phyloP scores from a whole-genome alignment of 2,888 invertebrate genomes.

The Macaria liturata region DNA sequence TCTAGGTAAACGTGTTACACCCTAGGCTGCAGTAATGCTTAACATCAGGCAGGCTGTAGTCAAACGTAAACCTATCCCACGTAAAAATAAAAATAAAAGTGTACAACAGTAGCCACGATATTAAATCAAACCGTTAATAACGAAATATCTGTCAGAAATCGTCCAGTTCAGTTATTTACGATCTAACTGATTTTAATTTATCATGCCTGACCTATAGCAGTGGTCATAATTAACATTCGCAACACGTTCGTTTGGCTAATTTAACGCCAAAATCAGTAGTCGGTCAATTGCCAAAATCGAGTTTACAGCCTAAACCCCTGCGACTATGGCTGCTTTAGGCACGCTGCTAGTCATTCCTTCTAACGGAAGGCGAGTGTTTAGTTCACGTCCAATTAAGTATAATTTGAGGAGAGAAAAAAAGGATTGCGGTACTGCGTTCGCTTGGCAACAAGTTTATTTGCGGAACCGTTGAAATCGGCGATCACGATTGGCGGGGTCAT shows the following conservation, averaged over 20 bases:
- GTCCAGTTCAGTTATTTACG: background rate
- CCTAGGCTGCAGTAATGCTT: too few species aligned
- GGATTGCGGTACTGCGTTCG: conserved; percentile 9
- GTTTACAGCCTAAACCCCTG: conserved; percentile 18
- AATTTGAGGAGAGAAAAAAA: conserved; percentile 10
- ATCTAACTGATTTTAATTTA: background rate
- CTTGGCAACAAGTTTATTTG: conserved; percentile 22
- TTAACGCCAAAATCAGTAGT: conserved; percentile 17
- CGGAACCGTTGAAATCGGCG: conserved; percentile 24
- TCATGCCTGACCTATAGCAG: conserved; percentile 10
- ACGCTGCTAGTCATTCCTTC: conserved; percentile 21
- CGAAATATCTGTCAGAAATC: too few species aligned
- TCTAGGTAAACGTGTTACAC: too few species aligned
- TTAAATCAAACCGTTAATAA: too few species aligned
- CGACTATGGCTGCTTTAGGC: conserved; percentile 18
- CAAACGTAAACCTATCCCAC: too few species aligned
- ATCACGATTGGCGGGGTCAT: conserved; percentile 25
- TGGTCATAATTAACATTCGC: conserved; percentile 4
- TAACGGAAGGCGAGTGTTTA: conserved; percentile 26
- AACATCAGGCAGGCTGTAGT: too few species aligned
- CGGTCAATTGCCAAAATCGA: conserved; percentile 12
- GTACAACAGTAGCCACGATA: too few species aligned
- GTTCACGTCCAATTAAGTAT: conserved; percentile 26
- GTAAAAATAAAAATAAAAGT: too few species aligned
- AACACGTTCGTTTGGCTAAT: conserved; percentile 6